These are phyloP conservation scores for Hermodice carunculata DNA, from an alignment of 2,888 invertebrate species.

Conservation along the genomic window DNA sequence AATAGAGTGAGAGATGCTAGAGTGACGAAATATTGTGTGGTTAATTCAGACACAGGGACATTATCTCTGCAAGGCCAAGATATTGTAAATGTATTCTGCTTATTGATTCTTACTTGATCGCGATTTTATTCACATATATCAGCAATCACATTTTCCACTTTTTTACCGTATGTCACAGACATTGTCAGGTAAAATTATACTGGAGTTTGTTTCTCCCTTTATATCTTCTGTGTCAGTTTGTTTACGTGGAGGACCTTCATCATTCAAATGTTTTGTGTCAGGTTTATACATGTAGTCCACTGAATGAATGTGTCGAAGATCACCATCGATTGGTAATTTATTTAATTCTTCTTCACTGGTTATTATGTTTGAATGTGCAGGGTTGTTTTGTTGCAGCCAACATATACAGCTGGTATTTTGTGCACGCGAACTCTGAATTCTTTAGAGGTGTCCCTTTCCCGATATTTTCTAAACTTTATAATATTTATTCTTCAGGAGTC, in stretches of 20 bases:
- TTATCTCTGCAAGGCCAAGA: slow-evolving; percentile 31
- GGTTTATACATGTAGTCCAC: background rate
- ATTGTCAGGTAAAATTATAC: background rate
- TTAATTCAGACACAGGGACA: slow-evolving; percentile 40
- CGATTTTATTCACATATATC: background rate
- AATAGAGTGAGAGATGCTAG: slow-evolving; percentile 41
- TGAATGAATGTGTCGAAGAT: too few species aligned
- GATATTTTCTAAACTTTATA: too few species aligned
- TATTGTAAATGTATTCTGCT: background rate
- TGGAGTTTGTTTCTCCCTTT: background rate
- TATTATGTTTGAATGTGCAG: too few species aligned
- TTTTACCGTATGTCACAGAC: background rate
- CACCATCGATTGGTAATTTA: too few species aligned
- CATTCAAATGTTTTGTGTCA: background rate
- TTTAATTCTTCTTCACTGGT: too few species aligned
- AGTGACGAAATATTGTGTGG: slow-evolving; percentile 35
- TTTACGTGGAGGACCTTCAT: slow-evolving; percentile 1
- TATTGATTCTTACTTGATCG: background rate
- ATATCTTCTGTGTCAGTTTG: background rate
- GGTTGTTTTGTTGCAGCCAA: too few species aligned
- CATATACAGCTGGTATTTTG: too few species aligned
- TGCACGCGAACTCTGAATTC: too few species aligned
- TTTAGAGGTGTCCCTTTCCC: too few species aligned
- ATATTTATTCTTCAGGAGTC: too few species aligned
- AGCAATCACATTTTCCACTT: background rate